Evolutionary conservation across 2,113 vertebrate genomes (phyloP), one percentile per base, ranked within the genome.

Genomic region (Cyprinus carpio): DNA sequence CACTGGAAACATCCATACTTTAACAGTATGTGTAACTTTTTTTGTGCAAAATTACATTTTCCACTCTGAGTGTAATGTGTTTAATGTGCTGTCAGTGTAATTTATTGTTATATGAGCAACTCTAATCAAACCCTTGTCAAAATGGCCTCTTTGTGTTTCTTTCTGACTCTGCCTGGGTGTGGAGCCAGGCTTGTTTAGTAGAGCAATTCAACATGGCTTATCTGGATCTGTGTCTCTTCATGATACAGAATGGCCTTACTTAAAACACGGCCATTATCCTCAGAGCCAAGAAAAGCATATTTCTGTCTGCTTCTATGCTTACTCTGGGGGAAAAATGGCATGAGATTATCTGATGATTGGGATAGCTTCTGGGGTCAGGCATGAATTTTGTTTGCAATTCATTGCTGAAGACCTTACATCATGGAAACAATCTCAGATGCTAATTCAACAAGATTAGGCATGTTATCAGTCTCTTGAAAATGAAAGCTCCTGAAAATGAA

Each of bases 221-320:
- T 64, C 58, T 27, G 7, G 7, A 16, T 64, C 34, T 64, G 13
- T 43, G 12, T 80, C 54, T 75, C n/a, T 75, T 62, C 11, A 31
- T 37, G 37, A 46, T 46, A 31, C 25, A 51, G 7, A 75, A 65
- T n/a, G 15, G 37, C 76, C 16, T 78, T n/a, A 3, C 37, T 49
- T 78, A 77, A 29, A 69, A 12, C 31, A 40, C 1, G 27, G 18
- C 23, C 18, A 77, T 25, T 69, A 72, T 71, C 25, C 51, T 56
- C 29, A 12, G 0, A 31, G 51, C 75, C 43, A 85, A 87, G 46
- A 27, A 76, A 81, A 86, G 23, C 84, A 71, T 81, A 69, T 69
- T 54, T 81, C 75, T 56, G 69, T 54, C 51, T 49, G 20, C 16
- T 20, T 34, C 29, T 69, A 37, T 86, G n/a, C 71, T 62, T 2